Evolutionary conservation across 2,888 invertebrate genomes (phyloP), one percentile per base, ranked within the genome.

Genomic region (Thera obeliscata): DNA sequence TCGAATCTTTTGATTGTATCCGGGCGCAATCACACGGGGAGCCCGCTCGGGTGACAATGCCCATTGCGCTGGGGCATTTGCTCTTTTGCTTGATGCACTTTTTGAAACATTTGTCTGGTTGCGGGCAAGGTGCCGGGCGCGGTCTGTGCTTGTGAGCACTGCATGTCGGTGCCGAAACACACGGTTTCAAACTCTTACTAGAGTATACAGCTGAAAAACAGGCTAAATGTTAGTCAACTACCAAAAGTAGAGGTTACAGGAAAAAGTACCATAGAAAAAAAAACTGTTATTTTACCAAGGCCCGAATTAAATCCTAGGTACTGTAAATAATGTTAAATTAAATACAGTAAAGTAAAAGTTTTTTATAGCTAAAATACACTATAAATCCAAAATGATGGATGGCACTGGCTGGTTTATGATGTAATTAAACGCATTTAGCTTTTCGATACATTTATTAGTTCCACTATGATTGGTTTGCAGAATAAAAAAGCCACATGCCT

Each of bases 51-150:
- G 74, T 76, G 35, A 89, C 82, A 2, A 82, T 85, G 2, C 85
- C 87, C 83, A 87, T 82, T 9, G 91, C 87, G 64, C 89, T 90
- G 55, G 86, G 86, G 58, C 91, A 91, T 81, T 88, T 90, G 33
- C 66, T 64, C 68, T 86, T 88, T 60, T 77, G 76, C 71, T 77
- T 86, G 58, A 80, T 84, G 72, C 88, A 87, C 76, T 83, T 86
- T 58, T 83, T 81, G 75, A 86, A 90, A 76, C 92, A 93, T 68
- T 85, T 79, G 66, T 91, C 88, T 49, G 90, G 91, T n/a, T 84
- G 66, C 9, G 87, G 84, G 67, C 92, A 92, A 3, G 91, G 89
- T 22, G 87, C 78, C 48, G 88, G 85, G 49, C 87, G 83, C 2
- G 89, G 92, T 71, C 90, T 83, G 71, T 89, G 90, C 60, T 74